Evolutionary conservation across 2,797 vertebrate genomes (phyloP).

Genomic region (Amniataba percoides): DNA sequence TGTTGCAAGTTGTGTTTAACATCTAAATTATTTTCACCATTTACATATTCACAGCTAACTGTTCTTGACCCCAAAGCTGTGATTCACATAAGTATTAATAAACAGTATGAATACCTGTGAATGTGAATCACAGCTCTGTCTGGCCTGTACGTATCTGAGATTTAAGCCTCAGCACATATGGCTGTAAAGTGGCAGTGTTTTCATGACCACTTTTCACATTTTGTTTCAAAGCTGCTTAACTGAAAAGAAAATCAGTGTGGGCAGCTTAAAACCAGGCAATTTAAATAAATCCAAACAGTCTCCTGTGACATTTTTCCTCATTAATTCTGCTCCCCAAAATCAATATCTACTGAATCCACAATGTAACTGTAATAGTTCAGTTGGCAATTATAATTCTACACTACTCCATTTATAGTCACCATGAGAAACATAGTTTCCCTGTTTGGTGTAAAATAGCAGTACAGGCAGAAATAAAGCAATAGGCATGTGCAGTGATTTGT

Average conservation of each 20-base stretch:
- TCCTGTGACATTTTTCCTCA: not conserved
- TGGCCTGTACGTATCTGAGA: not conserved
- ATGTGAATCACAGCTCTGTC: no score
- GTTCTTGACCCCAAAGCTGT: not conserved
- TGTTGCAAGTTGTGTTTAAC: constrained; percentile 16
- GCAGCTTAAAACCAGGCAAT: constrained; percentile 42
- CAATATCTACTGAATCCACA: constrained; percentile 16
- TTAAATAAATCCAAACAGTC: constrained; percentile 1
- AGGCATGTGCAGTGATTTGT: constrained; percentile 31
- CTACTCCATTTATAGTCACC: constrained; percentile 24
- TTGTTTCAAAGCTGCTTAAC: constrained; percentile 5
- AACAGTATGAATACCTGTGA: no score
- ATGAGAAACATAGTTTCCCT: constrained; percentile 28
- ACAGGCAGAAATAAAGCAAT: constrained; percentile 36
- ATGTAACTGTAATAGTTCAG: constrained; percentile 20
- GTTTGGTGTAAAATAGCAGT: constrained; percentile 41
- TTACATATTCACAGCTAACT: constrained; percentile 43
- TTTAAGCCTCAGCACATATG: constrained; percentile 12
- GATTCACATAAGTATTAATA: not conserved
- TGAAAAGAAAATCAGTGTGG: not conserved
- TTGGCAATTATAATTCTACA: constrained; percentile 20
- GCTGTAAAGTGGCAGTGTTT: constrained; percentile 43
- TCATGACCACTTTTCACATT: constrained; percentile 30
- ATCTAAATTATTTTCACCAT: constrained; percentile 24
- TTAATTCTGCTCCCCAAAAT: not conserved